phyloP scores from a whole-genome alignment of 2,797 vertebrate genomes.

The Poecilia wingei region DNA sequence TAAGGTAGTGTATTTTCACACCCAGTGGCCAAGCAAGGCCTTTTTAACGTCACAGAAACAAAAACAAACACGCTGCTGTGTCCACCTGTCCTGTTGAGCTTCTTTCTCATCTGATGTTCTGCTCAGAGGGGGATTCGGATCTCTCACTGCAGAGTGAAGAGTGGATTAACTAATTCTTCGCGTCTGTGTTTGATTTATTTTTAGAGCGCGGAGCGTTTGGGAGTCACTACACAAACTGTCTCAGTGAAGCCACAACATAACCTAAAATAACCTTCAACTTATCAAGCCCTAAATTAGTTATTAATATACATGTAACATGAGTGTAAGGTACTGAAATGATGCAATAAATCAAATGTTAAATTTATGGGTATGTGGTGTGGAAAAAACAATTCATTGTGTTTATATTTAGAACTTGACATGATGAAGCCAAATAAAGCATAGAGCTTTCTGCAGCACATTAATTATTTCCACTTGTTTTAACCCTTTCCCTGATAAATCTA shows the following conservation, averaged over 20 bases:
- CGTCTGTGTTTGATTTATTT: constrained; percentile 52
- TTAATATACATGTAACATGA: background rate
- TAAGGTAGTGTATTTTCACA: constrained; percentile 49
- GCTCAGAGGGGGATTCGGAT: constrained; percentile 51
- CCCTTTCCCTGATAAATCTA: background rate
- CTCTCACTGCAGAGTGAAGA: constrained; percentile 45
- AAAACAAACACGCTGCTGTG: constrained; percentile 46
- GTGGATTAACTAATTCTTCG: constrained; percentile 58
- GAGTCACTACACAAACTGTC: constrained; percentile 14
- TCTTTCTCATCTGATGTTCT: constrained; percentile 47
- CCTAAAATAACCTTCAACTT: constrained; percentile 15
- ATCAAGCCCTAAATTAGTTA: background rate
- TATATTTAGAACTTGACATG: background rate
- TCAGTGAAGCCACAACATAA: constrained; percentile 7
- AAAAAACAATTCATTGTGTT: background rate
- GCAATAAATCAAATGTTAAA: background rate
- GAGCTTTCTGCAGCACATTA: background rate
- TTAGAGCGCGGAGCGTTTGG: constrained; percentile 42
- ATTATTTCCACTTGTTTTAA: background rate
- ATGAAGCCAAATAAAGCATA: background rate
- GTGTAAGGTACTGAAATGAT: background rate
- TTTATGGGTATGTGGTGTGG: background rate
- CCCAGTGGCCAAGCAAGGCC: constrained; percentile 44
- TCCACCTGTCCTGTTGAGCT: constrained; percentile 56
- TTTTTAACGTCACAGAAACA: constrained; percentile 45